Conservation (phyloP, 2,888 invertebrate genomes). For the Mantis religiosa region DNA sequence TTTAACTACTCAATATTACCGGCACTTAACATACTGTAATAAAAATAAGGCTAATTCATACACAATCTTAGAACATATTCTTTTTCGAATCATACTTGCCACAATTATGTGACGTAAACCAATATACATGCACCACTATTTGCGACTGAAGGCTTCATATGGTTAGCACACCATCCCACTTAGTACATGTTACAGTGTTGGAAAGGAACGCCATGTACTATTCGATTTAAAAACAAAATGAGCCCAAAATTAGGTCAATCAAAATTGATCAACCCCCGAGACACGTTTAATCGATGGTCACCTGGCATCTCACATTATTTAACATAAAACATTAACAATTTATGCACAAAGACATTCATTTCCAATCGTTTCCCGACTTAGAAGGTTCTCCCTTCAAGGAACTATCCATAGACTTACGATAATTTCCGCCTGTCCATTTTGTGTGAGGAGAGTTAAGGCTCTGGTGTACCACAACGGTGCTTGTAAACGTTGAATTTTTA, state of each 20-base stretch:
- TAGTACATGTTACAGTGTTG: no score
- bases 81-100: no score
- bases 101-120: no score
- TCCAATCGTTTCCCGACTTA: background rate
- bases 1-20: no score
- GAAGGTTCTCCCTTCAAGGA: background rate
- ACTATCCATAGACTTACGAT: slow-evolving; percentile 40
- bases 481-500: background rate
- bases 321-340: background rate
- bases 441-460: background rate
- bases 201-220: no score
- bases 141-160: no score
- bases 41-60: no score
- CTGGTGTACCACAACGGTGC: background rate
- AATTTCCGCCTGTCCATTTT: slow-evolving; percentile 44
- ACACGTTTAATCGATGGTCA: background rate
- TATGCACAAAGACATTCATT: background rate
- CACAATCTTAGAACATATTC: no score
- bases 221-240: no score
- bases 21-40: no score
- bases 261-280: background rate
- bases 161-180: no score
- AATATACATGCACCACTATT: no score
- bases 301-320: background rate
- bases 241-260: background rate